Conservation (phyloP, 2,113 vertebrate species). For the Vidua macroura region DNA sequence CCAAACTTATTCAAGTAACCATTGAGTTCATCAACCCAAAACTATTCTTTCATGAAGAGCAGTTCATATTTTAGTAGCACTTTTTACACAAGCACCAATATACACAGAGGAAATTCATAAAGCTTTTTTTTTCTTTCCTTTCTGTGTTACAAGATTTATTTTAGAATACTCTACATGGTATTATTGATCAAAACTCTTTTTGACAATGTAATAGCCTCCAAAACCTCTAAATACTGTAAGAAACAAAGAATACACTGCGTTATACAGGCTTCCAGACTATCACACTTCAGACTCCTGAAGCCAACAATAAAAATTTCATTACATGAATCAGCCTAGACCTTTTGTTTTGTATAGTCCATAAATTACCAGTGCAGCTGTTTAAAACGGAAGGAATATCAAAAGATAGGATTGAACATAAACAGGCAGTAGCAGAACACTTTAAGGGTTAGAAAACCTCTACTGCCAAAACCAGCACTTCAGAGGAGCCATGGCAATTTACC, state of each 20-base stretch:
- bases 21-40: background rate
- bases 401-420: background rate
- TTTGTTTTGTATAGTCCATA: background rate
- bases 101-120: background rate
- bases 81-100: background rate
- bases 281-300: background rate
- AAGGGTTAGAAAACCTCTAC: background rate
- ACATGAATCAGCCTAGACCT: background rate
- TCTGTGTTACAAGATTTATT: background rate
- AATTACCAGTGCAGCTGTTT: background rate
- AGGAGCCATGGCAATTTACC: background rate
- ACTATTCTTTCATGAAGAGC: background rate
- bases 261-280: background rate
- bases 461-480: background rate
- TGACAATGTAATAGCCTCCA: background rate
- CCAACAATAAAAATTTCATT: background rate
- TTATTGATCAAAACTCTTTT: background rate
- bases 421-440: background rate
- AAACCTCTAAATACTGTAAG: background rate
- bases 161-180: background rate
- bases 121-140: background rate
- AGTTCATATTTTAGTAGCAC: background rate
- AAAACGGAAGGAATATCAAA: background rate
- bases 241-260: background rate
- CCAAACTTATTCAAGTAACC: background rate